Evolutionary conservation across 2,113 vertebrate species (phyloP), one percentile per base, ranked within the genome.

Genomic region (Clarias macrocephalus): DNA sequence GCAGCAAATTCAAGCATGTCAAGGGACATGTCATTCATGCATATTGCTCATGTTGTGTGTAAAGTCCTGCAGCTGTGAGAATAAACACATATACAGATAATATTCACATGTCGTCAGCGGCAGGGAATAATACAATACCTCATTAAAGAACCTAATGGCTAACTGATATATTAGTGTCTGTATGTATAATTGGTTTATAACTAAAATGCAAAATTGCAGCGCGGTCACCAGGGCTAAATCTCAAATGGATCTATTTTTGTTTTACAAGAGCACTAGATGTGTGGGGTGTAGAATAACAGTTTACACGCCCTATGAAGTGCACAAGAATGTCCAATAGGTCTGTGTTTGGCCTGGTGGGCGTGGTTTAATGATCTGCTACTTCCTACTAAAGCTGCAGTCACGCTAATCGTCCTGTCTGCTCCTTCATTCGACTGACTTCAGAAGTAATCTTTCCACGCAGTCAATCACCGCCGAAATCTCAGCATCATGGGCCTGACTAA

Each of bases 401-500:
- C n/a, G 3, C 52, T 30, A 4, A 18, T 9, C 16, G 2, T 60
- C 48, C 60, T 15, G 30, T 25, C n/a, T 2, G 77, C 33, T 5
- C 75, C 18, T 60, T 10, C 1, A 12, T 16, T 28, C n/a, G 60
- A 13, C 19, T 21, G 73, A 0, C 5, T 25, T 52, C 30, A 56
- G 42, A 33, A 4, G 54, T 23, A 6, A n/a, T 52, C 73, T 28
- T n/a, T 54, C 8, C 5, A 5, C 28, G 2, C 6, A 75, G 52
- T 33, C 59, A 5, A 88, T 87, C 88, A 85, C 87, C 90, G 87
- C 62, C 80, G 63, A 83, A 57, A 30, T 59, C 56, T 30, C 21
- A 82, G 83, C 91, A 93, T 25, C 89, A 97, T 97, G 97, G 95
- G 91, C 54, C 95, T 99, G 83, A 96, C 95, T 63, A 91, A 91